Evolutionary conservation across 53 echinoderm and acorn worm species (phyloP).

Genomic region (Mesocentrotus franciscanus): DNA sequence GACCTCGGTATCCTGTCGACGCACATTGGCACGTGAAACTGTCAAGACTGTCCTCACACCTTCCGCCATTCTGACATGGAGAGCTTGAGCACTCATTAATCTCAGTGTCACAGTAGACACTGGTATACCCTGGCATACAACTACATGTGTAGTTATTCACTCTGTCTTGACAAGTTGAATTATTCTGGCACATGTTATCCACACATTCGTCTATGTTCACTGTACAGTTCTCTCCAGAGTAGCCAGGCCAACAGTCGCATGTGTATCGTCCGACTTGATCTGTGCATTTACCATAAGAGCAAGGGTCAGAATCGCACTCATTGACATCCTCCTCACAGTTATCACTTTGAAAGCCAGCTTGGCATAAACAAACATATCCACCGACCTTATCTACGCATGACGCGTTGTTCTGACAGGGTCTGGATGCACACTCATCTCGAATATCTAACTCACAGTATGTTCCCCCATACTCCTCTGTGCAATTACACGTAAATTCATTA

Average conservation of each 20-base stretch:
- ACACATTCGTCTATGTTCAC: constrained; percentile 65
- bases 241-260: constrained; percentile 64
- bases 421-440: constrained; percentile 52
- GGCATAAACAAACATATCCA: constrained; percentile 53
- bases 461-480: constrained; percentile 9
- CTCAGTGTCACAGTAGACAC: constrained; percentile 28
- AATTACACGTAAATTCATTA: constrained; percentile 17
- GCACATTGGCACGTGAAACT: constrained; percentile 40
- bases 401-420: constrained; percentile 59
- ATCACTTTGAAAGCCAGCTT: constrained; percentile 38
- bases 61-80: constrained; percentile 44
- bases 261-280: constrained; percentile 29
- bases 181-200: constrained; percentile 49
- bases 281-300: constrained; percentile 58
- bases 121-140: constrained; percentile 40
- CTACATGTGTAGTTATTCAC: constrained; percentile 59
- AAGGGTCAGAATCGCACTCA: constrained; percentile 54
- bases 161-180: constrained; percentile 63
- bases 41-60: constrained; percentile 36
- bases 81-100: constrained; percentile 49
- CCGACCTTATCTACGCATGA: constrained; percentile 47
- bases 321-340: constrained; percentile 53
- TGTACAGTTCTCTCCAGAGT: constrained; percentile 62
- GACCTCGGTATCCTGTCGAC: constrained; percentile 48
- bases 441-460: constrained; percentile 36